Base-by-base conservation (phyloP, 2,113 vertebrate species). In the Oncorhynchus nerka region DNA sequence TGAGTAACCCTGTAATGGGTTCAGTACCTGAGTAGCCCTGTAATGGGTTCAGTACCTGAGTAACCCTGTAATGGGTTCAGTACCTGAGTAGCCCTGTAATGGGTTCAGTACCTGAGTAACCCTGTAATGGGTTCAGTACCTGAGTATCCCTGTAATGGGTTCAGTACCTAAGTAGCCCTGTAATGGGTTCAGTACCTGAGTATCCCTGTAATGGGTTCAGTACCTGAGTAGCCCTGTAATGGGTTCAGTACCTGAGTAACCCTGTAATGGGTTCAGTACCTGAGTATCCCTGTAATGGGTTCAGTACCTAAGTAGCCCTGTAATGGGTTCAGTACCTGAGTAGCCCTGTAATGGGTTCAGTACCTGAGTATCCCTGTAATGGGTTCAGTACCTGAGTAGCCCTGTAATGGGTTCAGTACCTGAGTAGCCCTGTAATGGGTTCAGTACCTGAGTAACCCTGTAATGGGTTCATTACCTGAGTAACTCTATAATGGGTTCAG, bases 91-190 rank as follows among this genome's bases (percentile, higher is more conserved):
- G 81, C 76, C 3, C 79, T 70, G 82, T 91, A 91, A 93, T 93
- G 90, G 88, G 80, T 87, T 89, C 88, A 79, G 76, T 80, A 85
- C 82, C 89, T 84, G 73, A 49, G 7, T 49, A 5, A 81, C 76
- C 13, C 79, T 87, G 82, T 91, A 92, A 93, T 93, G 90, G 88
- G 80, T 87, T 89, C 88, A 79, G 77, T 80, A 85, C 83, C 89
- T 83, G 71, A 49, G 11, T 13, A 6, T 80, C 75, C 15, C 79
- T 70, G 82, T 91, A 91, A 93, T 93, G 90, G 88, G 80, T 87
- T 89, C 88, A 79, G 77, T 80, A 85, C 83, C 89, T 84, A 70
- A 49, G 7, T 49, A 6, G 82, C 76, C 13, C 79, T 87, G 82
- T 91, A 92, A 93, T 93, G 90, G 88, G 80, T 87, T 89, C 88